Evolutionary conservation across 2,113 vertebrate genomes (phyloP).

Genomic region (Phylloscopus trochiloides): DNA sequence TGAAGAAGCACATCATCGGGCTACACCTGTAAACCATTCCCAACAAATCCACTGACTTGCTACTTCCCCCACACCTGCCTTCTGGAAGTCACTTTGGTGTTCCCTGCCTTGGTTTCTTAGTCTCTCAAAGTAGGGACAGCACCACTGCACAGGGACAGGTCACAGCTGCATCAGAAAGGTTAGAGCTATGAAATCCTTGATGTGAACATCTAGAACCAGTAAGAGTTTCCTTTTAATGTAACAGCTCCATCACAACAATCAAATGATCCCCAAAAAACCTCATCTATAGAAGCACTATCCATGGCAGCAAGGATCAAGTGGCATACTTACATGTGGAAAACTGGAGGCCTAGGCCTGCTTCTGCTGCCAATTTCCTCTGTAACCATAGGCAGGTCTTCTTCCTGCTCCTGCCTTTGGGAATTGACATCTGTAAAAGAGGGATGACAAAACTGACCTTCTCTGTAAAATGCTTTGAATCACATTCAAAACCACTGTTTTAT

Average conservation of each 20-base stretch:
- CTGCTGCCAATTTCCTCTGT: background rate
- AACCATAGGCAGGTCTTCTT: background rate
- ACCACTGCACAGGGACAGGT: background rate
- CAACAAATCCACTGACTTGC: background rate
- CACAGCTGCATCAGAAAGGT: background rate
- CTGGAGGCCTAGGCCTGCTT: background rate
- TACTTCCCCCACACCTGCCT: background rate
- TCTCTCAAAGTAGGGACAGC: background rate
- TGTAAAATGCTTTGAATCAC: background rate
- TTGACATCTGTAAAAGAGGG: background rate
- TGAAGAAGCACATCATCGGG: background rate
- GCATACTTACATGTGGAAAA: background rate
- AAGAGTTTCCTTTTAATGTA: background rate
- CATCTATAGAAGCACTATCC: background rate
- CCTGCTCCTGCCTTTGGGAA: background rate
- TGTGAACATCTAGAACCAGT: background rate
- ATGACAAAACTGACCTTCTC: background rate
- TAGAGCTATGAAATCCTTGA: background rate
- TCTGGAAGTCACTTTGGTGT: background rate
- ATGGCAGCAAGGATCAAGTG: background rate
- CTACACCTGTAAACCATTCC: background rate
- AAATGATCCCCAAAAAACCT: background rate
- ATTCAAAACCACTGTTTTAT: background rate
- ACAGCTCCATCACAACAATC: background rate
- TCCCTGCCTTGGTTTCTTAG: background rate